phyloP scores from a whole-genome alignment of 2,888 invertebrate species.

The Habroteleia sp. region DNA sequence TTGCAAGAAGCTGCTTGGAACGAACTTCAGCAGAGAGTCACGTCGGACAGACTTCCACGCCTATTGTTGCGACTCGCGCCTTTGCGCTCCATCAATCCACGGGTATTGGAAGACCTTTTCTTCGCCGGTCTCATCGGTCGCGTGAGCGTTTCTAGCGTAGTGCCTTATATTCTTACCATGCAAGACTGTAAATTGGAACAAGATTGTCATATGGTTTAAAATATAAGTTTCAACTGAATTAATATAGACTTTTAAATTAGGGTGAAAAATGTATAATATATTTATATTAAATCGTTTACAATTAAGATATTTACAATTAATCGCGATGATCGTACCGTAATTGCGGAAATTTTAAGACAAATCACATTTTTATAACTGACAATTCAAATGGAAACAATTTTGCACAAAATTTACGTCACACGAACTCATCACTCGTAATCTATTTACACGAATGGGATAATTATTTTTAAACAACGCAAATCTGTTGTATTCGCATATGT shows the following conservation, averaged over 20 bases:
- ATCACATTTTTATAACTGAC: conserved; percentile 35
- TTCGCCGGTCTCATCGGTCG: conserved; percentile 95
- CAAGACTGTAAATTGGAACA: conserved; percentile 79
- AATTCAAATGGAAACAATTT: no score
- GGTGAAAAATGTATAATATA: conserved; percentile 56
- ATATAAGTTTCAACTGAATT: conserved; percentile 54
- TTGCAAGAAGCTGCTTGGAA: conserved; percentile 82
- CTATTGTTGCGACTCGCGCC: conserved; percentile 88
- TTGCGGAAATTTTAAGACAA: conserved; percentile 16
- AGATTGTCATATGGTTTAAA: conserved; percentile 76
- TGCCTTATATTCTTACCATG: conserved; percentile 92
- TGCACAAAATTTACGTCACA: conserved; percentile 22
- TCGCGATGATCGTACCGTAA: conserved; percentile 8
- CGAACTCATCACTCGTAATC: conserved; percentile 34
- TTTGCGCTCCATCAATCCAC: conserved; percentile 87
- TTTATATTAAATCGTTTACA: conserved; percentile 49
- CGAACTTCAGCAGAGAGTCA: conserved; percentile 82
- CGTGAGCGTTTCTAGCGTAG: conserved; percentile 96
- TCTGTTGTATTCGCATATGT: conserved; percentile 13
- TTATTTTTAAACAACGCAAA: conserved; percentile 48
- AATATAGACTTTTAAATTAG: conserved; percentile 35
- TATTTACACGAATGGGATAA: conserved; percentile 41
- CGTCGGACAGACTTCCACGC: conserved; percentile 83
- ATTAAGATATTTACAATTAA: conserved; percentile 39
- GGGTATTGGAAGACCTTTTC: conserved; percentile 94